Conservation (phyloP, 2,797 vertebrate genomes). For the Enteromius argenteus region DNA sequence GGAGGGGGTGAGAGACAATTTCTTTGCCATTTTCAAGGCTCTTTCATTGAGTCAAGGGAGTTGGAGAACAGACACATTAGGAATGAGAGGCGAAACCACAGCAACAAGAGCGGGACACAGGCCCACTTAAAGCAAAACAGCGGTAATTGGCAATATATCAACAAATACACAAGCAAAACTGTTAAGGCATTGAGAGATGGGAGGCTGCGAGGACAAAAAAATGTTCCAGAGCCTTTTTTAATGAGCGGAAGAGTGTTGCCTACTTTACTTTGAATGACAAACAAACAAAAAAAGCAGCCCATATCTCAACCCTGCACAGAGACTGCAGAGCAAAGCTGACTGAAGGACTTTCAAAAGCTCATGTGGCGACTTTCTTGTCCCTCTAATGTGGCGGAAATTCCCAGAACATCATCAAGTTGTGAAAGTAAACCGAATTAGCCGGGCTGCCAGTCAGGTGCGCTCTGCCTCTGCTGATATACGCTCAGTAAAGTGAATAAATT, state of each 20-base stretch:
- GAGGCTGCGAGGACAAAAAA: slow-evolving; percentile 8
- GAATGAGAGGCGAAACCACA: slow-evolving; percentile 40
- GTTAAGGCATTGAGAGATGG: slow-evolving; percentile 9
- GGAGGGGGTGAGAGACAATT: slow-evolving; percentile 23
- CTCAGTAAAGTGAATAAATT: slow-evolving; percentile 30
- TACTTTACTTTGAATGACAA: slow-evolving; percentile 27
- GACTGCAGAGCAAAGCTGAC: slow-evolving; percentile 18
- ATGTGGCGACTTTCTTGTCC: slow-evolving; percentile 29
- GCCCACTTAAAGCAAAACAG: slow-evolving; percentile 42
- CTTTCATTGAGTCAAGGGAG: slow-evolving; percentile 28
- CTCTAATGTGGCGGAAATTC: slow-evolving; percentile 30
- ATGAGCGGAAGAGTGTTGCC: slow-evolving; percentile 32
- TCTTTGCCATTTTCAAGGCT: slow-evolving; percentile 21
- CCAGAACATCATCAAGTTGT: slow-evolving; percentile 12
- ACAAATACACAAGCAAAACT: slow-evolving; percentile 32
- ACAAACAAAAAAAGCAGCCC: neutral
- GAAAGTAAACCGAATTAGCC: slow-evolving; percentile 32
- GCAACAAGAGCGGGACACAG: slow-evolving; percentile 34
- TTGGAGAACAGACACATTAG: slow-evolving; percentile 32
- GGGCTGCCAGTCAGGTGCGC: slow-evolving; percentile 36
- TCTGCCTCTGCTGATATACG: slow-evolving; percentile 18
- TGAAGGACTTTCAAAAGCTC: slow-evolving; percentile 40
- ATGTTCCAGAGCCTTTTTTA: slow-evolving; percentile 32
- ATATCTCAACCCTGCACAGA: slow-evolving; percentile 34
- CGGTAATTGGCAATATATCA: slow-evolving; percentile 39